A percentile compares a stretch with the other conserved stretches of the same genome.
Evolutionary conservation across 2,113 vertebrate species (phyloP).

Genomic region (Neolamprologus brichardi): DNA sequence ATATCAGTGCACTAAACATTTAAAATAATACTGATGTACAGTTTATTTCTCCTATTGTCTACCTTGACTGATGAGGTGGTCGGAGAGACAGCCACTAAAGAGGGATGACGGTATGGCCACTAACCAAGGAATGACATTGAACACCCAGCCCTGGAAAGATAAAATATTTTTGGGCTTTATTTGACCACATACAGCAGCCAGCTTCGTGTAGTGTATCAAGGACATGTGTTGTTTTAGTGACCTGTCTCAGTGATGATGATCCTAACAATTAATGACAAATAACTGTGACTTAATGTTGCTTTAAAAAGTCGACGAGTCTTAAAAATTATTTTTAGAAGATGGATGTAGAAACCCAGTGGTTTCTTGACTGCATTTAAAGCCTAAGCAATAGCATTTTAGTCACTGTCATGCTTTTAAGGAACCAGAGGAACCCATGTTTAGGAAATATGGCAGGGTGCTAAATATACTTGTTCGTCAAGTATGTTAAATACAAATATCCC

Average conservation of each 20-base stretch:
- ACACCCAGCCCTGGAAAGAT: constrained; percentile 86
- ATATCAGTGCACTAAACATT: not conserved
- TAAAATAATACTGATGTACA: not conserved
- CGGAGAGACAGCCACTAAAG: constrained; percentile 87
- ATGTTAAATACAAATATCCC: not conserved
- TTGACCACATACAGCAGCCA: not conserved
- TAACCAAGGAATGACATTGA: constrained; percentile 94
- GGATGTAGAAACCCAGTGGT: not conserved
- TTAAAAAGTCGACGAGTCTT: not conserved
- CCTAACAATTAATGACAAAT: not conserved
- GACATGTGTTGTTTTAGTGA: not conserved
- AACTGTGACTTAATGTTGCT: not conserved
- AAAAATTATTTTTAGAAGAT: not conserved
- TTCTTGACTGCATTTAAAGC: not conserved
- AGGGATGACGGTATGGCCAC: constrained; percentile 86
- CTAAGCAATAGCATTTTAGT: not conserved
- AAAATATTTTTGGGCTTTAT: not conserved
- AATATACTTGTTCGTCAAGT: not conserved
- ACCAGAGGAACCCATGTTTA: not conserved
- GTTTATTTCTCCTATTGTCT: not conserved
- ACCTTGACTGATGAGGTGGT: constrained; percentile 89
- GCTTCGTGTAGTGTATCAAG: not conserved
- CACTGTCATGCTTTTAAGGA: not conserved
- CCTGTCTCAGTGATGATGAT: not conserved
- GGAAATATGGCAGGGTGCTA: not conserved